phyloP scores from a whole-genome alignment of 2,797 vertebrate species.

The Phoxinus dragarum region DNA sequence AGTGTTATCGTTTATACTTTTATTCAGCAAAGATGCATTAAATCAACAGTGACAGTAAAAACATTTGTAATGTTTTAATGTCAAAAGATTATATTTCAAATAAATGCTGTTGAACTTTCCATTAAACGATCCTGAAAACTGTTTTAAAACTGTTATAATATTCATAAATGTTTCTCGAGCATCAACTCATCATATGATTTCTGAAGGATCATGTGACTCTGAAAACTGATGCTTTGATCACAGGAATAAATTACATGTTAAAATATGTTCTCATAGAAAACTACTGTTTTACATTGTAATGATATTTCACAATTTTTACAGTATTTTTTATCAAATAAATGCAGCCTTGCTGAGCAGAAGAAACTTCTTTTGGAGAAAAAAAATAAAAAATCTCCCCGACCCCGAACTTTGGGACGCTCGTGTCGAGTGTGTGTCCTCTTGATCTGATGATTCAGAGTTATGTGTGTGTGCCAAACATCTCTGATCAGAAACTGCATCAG shows the following conservation, averaged over 20 bases:
- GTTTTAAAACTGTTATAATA: too few species aligned
- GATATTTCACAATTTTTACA: not conserved
- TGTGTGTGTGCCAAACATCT: slow-evolving; percentile 52
- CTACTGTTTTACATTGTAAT: too few species aligned
- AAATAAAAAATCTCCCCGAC: not conserved
- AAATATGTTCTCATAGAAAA: not conserved
- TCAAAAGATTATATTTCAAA: too few species aligned
- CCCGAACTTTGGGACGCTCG: not conserved
- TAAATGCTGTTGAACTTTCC: not conserved
- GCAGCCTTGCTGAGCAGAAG: not conserved
- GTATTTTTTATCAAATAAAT: not conserved
- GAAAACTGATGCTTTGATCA: not conserved
- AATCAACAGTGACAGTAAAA: not conserved
- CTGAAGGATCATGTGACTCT: too few species aligned
- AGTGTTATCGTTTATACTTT: not conserved
- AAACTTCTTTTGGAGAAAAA: too few species aligned
- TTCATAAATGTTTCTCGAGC: too few species aligned
- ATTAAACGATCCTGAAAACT: not conserved
- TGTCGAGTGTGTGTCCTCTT: not conserved
- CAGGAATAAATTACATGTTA: not conserved
- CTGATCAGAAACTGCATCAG: not conserved
- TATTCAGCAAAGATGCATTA: not conserved
- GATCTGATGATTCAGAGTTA: slow-evolving; percentile 26
- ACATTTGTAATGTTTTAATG: too few species aligned
- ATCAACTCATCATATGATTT: too few species aligned